These are phyloP conservation scores for Zaprionus ghesquierei DNA, from an alignment of 1,140 invertebrate genomes.

Conservation along the genomic window DNA sequence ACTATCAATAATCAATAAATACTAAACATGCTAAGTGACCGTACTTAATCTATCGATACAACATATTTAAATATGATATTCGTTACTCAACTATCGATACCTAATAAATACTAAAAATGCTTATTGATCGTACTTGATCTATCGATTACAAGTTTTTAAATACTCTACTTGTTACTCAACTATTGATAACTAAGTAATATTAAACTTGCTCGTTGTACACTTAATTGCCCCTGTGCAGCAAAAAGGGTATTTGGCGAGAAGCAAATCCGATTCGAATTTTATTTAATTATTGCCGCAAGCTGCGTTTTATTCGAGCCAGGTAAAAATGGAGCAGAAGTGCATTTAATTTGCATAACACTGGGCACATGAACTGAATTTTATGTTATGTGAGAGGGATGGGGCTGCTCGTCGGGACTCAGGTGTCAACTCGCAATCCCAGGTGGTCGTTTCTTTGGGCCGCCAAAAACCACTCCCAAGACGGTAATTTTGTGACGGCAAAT, in stretches of 20 bases:
- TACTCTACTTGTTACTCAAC: no score
- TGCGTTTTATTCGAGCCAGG: constrained; percentile 41
- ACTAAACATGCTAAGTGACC: no score
- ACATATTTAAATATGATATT: no score
- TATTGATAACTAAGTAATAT: no score
- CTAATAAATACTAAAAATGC: no score
- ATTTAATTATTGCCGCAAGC: constrained; percentile 73
- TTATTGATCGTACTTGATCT: no score
- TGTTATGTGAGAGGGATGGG: not conserved
- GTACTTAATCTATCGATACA: no score
- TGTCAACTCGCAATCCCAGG: constrained; percentile 46
- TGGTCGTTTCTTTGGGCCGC: constrained; percentile 25
- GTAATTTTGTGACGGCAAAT: constrained; percentile 45
- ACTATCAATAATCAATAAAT: no score
- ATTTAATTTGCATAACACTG: constrained; percentile 59
- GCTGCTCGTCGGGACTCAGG: not conserved
- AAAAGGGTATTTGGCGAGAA: not conserved
- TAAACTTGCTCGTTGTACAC: no score
- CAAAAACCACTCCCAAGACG: constrained; percentile 58
- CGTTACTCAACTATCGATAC: no score
- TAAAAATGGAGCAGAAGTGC: constrained; percentile 31
- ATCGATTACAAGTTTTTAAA: no score
- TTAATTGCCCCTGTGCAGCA: no score
- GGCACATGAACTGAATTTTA: constrained; percentile 16
- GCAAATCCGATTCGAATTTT: constrained; percentile 50